phyloP scores from a whole-genome alignment of 2,797 vertebrate species.

The Ctenosaura bakeri region DNA sequence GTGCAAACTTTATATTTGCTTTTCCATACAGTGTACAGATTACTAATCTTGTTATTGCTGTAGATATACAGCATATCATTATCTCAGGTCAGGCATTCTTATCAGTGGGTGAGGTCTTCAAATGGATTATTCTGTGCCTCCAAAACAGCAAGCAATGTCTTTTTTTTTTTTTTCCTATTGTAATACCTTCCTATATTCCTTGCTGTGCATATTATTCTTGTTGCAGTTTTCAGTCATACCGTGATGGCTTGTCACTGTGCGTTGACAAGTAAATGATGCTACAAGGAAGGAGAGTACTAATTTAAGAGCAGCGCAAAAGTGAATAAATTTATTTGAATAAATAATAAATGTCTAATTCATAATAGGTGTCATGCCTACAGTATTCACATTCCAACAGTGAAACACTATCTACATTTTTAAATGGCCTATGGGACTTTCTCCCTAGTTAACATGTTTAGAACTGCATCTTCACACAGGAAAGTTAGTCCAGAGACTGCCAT shows the following conservation, averaged over 20 bases:
- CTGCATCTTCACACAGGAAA: background rate
- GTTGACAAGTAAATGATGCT: background rate
- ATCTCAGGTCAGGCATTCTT: background rate
- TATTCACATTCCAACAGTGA: background rate
- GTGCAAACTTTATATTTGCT: background rate
- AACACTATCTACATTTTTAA: background rate
- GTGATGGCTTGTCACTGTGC: background rate
- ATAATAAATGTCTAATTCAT: background rate
- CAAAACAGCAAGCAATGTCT: background rate
- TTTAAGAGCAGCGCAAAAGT: background rate
- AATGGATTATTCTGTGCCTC: background rate
- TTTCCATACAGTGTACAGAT: background rate
- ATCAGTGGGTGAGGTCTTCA: background rate
- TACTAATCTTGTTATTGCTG: too few species aligned
- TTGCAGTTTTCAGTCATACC: background rate
- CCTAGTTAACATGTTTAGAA: background rate
- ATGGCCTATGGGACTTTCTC: background rate
- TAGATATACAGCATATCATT: background rate
- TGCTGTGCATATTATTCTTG: background rate
- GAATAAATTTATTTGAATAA: background rate
- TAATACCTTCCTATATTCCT: background rate
- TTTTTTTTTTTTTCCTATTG: background rate
- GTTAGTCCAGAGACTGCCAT: background rate
- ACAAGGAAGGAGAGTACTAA: background rate
- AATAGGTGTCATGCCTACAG: background rate